Conservation (phyloP, 2,888 invertebrate species). For the Calliphora vomitoria region DNA sequence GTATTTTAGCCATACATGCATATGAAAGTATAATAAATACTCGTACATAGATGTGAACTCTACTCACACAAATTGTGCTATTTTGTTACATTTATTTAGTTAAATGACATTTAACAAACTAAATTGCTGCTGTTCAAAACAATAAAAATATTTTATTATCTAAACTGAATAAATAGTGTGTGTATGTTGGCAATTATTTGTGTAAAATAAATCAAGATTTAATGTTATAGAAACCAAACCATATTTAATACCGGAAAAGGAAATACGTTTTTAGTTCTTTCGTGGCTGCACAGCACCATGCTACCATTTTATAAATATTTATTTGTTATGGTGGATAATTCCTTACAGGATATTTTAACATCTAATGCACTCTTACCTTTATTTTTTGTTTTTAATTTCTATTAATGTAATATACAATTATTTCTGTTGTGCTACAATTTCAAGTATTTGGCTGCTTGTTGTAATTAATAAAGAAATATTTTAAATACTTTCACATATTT, state of each 20-base stretch:
- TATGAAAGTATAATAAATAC: neutral
- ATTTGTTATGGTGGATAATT: neutral
- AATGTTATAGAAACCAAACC: slow-evolving; percentile 9
- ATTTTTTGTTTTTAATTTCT: neutral
- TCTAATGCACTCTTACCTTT: neutral
- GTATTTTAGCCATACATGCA: too few relatives aligned
- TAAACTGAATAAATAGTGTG: slow-evolving; percentile 36
- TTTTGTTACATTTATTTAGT: slow-evolving; percentile 56
- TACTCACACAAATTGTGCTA: slow-evolving; percentile 13
- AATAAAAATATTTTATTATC: slow-evolving; percentile 68
- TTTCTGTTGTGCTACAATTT: neutral
- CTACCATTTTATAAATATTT: neutral
- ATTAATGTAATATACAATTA: neutral
- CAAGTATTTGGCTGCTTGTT: neutral
- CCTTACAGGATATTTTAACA: neutral
- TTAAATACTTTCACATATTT: slow-evolving; percentile 6
- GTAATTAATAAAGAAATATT: slow-evolving; percentile 41
- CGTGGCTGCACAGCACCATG: neutral
- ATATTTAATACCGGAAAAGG: slow-evolving; percentile 58
- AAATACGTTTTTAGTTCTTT: slow-evolving; percentile 23
- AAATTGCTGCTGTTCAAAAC: slow-evolving; percentile 61
- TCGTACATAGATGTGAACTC: slow-evolving; percentile 4
- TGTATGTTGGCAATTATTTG: slow-evolving; percentile 14
- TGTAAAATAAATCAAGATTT: neutral
- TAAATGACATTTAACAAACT: slow-evolving; percentile 55